Base-by-base conservation (phyloP, 2,888 invertebrate genomes). In the Andrena haemorrhoa region DNA sequence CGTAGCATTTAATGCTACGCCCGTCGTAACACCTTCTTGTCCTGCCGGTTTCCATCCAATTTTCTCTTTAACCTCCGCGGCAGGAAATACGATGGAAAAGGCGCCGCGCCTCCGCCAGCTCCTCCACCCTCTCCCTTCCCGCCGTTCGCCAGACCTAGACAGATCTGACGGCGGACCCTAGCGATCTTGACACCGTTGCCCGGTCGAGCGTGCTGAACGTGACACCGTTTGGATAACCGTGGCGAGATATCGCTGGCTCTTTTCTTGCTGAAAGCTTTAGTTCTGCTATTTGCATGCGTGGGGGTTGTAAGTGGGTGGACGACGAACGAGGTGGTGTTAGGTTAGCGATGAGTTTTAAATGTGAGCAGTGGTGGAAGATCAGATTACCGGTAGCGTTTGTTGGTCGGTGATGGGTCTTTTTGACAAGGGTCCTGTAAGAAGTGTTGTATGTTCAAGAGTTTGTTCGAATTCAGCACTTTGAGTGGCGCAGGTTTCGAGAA, bases 31-130 rank as follows among this genome's bases (percentile, higher is more conserved):
- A 80, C 84, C 83, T 87, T 86, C 87, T 86, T 83, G 79, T 88
- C 86, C 89, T 75, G 74, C 81, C 86, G 84, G 86, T 84, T 89
- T 91, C 88, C 88, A 90, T 92, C 91, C 92, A 92, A 93, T 93
- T 93, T 93, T 93, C 90, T 92, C 88, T 90, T 91, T 90, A 92
- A 92, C 91, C 91, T 92, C 90, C 90, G 89, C 87, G 82, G 80
- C 88, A 90, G 92, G 90, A 92, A 92, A 92, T 92, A 90, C 88
- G 89, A 89, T 90, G 90, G 90, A 84, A 63, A 86, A 84, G 88
- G 83, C 85, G 85, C 83, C 83, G 74, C 70, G 53, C 47, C 61
- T 51, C 33, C 49, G 58, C 31, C 51, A 23, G 66, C 56, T 53
- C 61, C 65, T 63, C 31, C 56, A 35, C 20, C 26, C 58, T n/a